These are phyloP conservation scores for Tamias sibiricus DNA, from an alignment of 2,113 vertebrate species.

Conservation along the genomic window DNA sequence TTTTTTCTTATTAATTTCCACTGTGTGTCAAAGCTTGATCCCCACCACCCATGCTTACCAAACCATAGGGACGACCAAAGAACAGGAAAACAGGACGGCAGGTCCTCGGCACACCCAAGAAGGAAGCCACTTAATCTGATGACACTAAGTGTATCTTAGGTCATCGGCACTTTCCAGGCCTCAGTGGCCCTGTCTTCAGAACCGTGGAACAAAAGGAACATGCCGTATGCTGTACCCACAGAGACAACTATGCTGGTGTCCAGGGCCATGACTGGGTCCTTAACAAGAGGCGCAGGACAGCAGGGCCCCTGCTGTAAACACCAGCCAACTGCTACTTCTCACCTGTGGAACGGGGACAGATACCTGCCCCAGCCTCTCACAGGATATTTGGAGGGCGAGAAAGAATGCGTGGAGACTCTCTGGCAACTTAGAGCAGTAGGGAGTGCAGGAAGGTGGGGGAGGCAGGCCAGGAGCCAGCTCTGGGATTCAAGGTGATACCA, in stretches of 20 bases:
- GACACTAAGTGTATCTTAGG: neutral
- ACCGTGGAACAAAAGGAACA: neutral
- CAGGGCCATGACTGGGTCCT: too few species aligned
- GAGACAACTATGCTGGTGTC: neutral
- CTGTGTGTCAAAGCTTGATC: neutral
- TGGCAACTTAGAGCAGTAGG: neutral
- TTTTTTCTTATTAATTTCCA: neutral
- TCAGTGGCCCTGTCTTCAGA: neutral
- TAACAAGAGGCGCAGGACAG: neutral
- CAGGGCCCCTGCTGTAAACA: neutral
- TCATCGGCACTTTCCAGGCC: neutral
- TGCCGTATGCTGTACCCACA: neutral
- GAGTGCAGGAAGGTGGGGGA: rapidly evolving
- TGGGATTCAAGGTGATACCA: neutral
- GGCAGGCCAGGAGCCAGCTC: neutral
- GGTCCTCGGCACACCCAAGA: neutral
- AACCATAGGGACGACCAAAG: neutral
- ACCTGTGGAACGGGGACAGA: neutral
- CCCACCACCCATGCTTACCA: too few species aligned
- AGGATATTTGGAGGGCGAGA: neutral
- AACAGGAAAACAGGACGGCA: neutral
- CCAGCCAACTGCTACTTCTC: neutral
- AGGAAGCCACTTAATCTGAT: neutral
- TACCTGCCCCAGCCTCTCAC: neutral
- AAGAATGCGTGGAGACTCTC: neutral